Conservation (phyloP, 2,888 invertebrate species). For the Sicus ferrugineus region DNA sequence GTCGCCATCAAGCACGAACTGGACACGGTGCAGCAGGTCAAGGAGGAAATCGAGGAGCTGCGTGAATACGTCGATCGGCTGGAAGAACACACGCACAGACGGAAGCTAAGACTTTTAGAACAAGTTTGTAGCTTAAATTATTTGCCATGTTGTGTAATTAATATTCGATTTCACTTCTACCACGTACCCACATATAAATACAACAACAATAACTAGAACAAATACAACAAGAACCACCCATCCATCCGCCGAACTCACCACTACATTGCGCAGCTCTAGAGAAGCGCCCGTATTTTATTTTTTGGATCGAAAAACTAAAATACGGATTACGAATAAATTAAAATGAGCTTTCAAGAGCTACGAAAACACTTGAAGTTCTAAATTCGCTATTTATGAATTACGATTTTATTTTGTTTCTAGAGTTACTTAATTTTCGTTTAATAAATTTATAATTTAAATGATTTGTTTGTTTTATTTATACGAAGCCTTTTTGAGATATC, state of each 20-base stretch:
- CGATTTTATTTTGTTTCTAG: too few relatives aligned
- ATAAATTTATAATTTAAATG: too few relatives aligned
- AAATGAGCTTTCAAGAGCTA: too few relatives aligned
- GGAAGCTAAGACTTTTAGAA: constrained; percentile 89
- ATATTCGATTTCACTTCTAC: constrained; percentile 41
- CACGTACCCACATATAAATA: constrained; percentile 24
- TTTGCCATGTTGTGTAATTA: constrained; percentile 65
- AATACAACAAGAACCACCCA: background rate
- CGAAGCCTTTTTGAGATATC: too few relatives aligned
- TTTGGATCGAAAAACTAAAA: background rate
- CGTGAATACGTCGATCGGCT: constrained; percentile 91
- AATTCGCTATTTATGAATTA: too few relatives aligned
- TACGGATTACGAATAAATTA: background rate
- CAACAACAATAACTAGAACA: constrained; percentile 30
- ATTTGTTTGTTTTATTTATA: too few relatives aligned
- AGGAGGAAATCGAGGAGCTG: constrained; percentile 92
- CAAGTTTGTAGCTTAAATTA: constrained; percentile 75
- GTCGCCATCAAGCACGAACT: constrained; percentile 93
- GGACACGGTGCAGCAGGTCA: constrained; percentile 93
- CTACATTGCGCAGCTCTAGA: too few relatives aligned
- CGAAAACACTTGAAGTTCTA: too few relatives aligned
- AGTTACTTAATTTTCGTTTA: too few relatives aligned
- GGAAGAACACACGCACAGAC: constrained; percentile 88
- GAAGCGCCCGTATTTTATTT: background rate
- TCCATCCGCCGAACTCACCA: background rate